Conservation (phyloP, 2,113 vertebrate species). For the Lycaon pictus region DNA sequence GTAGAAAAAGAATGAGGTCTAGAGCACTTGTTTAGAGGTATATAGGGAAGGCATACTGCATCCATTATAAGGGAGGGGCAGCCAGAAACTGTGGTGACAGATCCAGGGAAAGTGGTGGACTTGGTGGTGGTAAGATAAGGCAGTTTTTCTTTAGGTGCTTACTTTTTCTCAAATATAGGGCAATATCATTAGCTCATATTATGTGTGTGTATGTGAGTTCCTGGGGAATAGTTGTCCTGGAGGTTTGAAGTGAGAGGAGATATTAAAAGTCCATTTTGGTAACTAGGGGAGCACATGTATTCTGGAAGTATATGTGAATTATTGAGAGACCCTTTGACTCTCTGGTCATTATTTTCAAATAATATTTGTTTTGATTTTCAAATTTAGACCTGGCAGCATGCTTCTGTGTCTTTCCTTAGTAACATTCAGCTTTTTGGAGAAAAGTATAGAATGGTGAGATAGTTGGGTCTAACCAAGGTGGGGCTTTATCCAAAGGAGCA, state of each 20-base stretch:
- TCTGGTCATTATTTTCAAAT: not conserved
- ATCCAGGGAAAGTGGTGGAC: not conserved
- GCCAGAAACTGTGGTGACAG: not conserved
- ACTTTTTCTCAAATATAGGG: not conserved
- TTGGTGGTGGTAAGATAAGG: not conserved
- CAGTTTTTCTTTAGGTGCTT: not conserved
- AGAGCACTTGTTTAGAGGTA: not conserved
- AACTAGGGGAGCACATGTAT: not conserved
- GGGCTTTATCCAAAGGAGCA: not conserved
- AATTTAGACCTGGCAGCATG: not conserved
- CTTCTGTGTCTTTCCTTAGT: not conserved
- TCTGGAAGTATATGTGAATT: not conserved
- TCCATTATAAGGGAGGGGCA: not conserved
- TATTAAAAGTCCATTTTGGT: not conserved
- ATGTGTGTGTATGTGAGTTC: not conserved
- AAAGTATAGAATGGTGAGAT: not conserved
- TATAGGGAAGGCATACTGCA: not conserved
- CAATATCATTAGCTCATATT: not conserved
- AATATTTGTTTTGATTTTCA: not conserved
- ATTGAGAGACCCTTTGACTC: not conserved
- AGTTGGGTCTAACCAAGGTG: not conserved
- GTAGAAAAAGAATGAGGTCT: not conserved
- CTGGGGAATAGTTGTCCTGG: not conserved
- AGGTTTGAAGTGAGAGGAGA: not conserved
- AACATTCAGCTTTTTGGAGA: not conserved